These are phyloP conservation scores for Parotocinclus haroldoi DNA, from an alignment of 2,797 vertebrate species.

Conservation along the genomic window DNA sequence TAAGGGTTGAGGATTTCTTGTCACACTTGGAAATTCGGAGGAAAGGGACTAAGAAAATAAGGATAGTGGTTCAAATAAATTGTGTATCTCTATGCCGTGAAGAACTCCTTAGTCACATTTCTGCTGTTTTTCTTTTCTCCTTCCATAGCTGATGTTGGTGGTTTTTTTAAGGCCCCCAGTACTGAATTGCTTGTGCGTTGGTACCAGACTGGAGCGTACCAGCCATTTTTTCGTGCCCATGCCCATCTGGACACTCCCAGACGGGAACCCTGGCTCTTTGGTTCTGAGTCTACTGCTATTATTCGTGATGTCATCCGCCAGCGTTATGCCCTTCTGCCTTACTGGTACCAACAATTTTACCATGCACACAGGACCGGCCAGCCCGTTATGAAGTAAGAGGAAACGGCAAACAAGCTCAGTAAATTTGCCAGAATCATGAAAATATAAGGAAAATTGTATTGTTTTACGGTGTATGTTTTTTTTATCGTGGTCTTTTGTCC, in stretches of 20 bases:
- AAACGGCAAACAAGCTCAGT: too few relatives aligned
- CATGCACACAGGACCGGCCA: slow-evolving; percentile 71
- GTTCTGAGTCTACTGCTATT: slow-evolving; percentile 72
- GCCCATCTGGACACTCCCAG: slow-evolving; percentile 90
- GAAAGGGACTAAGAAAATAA: background rate
- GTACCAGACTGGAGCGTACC: slow-evolving; percentile 92
- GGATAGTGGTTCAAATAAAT: background rate
- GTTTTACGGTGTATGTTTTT: too few relatives aligned
- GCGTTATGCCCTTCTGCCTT: slow-evolving; percentile 85
- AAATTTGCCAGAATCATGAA: too few relatives aligned
- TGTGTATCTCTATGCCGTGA: background rate
- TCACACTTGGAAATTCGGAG: background rate
- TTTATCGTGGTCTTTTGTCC: too few relatives aligned
- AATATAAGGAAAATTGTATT: too few relatives aligned
- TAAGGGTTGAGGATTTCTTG: too few relatives aligned
- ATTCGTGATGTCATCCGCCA: slow-evolving; percentile 78
- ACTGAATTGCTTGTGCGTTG: slow-evolving; percentile 87
- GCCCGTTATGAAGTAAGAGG: slow-evolving; percentile 83
- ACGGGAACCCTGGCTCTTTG: slow-evolving; percentile 89
- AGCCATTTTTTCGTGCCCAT: slow-evolving; percentile 90
- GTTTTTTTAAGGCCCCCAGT: slow-evolving; percentile 89
- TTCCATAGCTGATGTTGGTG: slow-evolving; percentile 82
- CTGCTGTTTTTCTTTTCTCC: background rate
- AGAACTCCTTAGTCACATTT: background rate
- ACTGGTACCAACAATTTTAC: slow-evolving; percentile 90